Base-by-base conservation (phyloP, 2,113 vertebrate genomes). In the Halcyon senegalensis region DNA sequence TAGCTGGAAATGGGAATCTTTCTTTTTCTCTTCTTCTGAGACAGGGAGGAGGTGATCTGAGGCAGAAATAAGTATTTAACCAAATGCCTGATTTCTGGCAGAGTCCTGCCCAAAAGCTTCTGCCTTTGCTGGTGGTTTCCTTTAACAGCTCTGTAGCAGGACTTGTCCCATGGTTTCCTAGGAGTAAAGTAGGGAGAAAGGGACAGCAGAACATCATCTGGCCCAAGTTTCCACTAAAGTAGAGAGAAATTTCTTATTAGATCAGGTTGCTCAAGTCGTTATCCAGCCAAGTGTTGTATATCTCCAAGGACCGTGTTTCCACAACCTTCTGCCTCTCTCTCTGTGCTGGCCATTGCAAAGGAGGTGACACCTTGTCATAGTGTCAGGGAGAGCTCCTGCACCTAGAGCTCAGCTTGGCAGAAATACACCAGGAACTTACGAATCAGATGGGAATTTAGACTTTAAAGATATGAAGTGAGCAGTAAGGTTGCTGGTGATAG, bases 351-450 rank as follows among this genome's bases (percentile, higher is more conserved):
- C 10, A 0, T 63, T 44, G 48, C 56, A 30, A 43, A 28, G 39
- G n/a, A 77, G 59, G 27, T 77, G 68, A 35, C 76, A 58, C 10
- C 14, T 30, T 1, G 44, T 87, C 15, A 2, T 25, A 3, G 18
- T 16, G 0, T 60, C 75, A 37, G 37, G 44, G 72, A 55, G n/a
- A 84, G 27, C 39, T 76, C 17, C 58, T 78, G 68, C 28, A 31
- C 33, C 48, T 50, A 21, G 16, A 75, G 35, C 56, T 62, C 6
- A 16, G 15, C 59, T 62, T 23, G 35, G 46, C 33, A 46, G 55
- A 41, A 69, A 60, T 5, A 23, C 0, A 0, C 7, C 6, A 2
- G 37, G 21, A 46, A 5, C 68, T 74, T 24, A 9, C 7, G 48
- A 30, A 6, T 39, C 64, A 23, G 30, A 7, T 55, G 25, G n/a